A percentile compares a stretch with the other conserved stretches of the same genome.
These are phyloP conservation scores for Platalea minor DNA, from an alignment of 2,797 vertebrate species.

Conservation along the genomic window DNA sequence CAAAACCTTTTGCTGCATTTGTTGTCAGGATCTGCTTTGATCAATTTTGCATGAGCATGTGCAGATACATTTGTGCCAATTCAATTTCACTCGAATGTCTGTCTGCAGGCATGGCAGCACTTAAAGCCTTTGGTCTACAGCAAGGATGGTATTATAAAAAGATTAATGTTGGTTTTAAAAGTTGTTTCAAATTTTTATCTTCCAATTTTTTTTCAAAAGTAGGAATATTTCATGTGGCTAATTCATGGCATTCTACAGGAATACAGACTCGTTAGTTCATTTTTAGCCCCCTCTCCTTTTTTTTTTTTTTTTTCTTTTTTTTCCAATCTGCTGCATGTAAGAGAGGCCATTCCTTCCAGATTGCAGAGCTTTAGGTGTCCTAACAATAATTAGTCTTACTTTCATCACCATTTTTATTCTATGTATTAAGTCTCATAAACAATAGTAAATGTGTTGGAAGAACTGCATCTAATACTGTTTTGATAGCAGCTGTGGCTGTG, in stretches of 20 bases:
- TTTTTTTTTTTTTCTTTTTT: background rate
- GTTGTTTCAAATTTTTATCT: background rate
- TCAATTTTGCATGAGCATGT: conserved; percentile 53
- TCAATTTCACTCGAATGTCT: conserved; percentile 14
- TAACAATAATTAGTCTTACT: background rate
- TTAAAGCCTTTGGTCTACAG: conserved; percentile 10
- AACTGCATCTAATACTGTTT: background rate
- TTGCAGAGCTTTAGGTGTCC: background rate
- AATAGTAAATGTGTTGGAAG: background rate
- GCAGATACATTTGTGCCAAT: conserved; percentile 41
- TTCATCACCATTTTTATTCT: background rate
- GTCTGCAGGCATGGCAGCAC: conserved; percentile 11
- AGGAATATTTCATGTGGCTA: background rate
- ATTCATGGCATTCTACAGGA: background rate
- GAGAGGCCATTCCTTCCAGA: background rate
- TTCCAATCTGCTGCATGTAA: background rate
- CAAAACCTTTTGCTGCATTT: conserved; percentile 37
- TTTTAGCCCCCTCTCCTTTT: background rate
- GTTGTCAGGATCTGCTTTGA: conserved; percentile 44
- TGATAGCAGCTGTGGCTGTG: background rate
- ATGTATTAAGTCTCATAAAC: background rate
- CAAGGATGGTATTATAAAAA: background rate
- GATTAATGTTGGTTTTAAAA: background rate
- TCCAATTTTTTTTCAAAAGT: background rate
- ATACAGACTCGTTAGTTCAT: background rate